Conservation (phyloP, 1,140 invertebrate species). For the Diachasma alloeum region DNA sequence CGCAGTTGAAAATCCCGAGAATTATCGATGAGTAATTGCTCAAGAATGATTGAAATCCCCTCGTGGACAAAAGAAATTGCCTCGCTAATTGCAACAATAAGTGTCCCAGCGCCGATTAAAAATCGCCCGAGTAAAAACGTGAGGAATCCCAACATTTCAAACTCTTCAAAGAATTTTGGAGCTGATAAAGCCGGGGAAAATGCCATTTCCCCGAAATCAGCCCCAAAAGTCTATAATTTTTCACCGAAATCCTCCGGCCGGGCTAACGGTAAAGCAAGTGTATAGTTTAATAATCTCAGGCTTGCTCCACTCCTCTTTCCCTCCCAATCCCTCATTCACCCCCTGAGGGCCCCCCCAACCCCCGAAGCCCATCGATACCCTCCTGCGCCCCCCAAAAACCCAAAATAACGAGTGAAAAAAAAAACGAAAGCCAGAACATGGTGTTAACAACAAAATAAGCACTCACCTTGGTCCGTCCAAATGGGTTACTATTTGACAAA, state of each 20-base stretch:
- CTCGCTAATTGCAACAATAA: too few relatives aligned
- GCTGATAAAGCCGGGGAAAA: too few relatives aligned
- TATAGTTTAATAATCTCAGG: slow-evolving; percentile 5
- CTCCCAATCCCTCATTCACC: background rate
- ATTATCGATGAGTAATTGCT: too few relatives aligned
- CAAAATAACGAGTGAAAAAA: background rate
- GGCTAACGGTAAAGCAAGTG: slow-evolving; percentile 11
- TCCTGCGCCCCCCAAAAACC: background rate
- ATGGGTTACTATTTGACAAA: slow-evolving; percentile 72
- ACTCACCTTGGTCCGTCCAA: slow-evolving; percentile 75
- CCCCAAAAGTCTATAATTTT: background rate
- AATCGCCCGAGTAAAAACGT: too few relatives aligned
- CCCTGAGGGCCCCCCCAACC: background rate
- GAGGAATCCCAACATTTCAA: too few relatives aligned
- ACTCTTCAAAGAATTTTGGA: background rate
- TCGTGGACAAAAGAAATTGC: too few relatives aligned
- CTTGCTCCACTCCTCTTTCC: background rate
- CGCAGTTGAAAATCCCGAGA: too few relatives aligned
- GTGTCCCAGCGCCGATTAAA: too few relatives aligned
- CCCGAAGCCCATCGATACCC: background rate
- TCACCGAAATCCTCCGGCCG: background rate
- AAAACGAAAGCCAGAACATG: background rate
- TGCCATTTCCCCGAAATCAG: too few relatives aligned
- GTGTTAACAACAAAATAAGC: slow-evolving; percentile 44
- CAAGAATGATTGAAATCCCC: too few relatives aligned